Base-by-base conservation (phyloP, 2,888 invertebrate genomes). In the Microctonus hyperodae region DNA sequence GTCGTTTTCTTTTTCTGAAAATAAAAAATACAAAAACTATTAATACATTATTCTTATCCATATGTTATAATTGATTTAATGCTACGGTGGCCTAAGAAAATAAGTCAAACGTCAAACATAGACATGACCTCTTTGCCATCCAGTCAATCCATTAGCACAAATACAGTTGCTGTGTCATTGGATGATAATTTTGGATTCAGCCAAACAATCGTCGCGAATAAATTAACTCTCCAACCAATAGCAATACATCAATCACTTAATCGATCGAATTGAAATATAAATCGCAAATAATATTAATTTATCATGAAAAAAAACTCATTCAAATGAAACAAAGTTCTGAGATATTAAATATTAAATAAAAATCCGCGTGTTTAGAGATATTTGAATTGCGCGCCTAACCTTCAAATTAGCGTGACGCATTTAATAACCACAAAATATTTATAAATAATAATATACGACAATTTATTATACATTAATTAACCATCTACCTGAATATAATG, bases 1-100 rank as follows among this genome's bases (percentile, higher is more conserved):
- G 87, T 87, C 20, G 87, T 87, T 77, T 87, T 87, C 81, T 87
- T 87, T 83, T 86, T 88, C 88, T 88, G 79, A 55, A 85, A 84
- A 62, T 56, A 73, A 71, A 67, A 55, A 25, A n/a, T 6, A 28
- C 31, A 5, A 67, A n/a, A 9, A 60, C 31, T 28, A 20, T 25
- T n/a, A 25, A 51, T 25, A 11, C 11, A 51, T 13, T 13, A 10
- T 13, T 51, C 2, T 2, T 13, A 51, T 28, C 6, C 55, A 31
- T 33, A 55, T 55, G 33, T 20, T 55, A 33, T 11, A 23, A 22
- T 35, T 31, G 13, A 56, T 25, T 23, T 37, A 56, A 22, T 56
- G 9, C 13, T 31, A 28, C 10, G 33, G 25, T 37, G 33, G 40
- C 20, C 1, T 48, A 40, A 20, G 40, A 33, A 53, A 23, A 59